These are phyloP conservation scores for Melanargia galathea DNA, from an alignment of 2,888 invertebrate species.

Conservation along the genomic window DNA sequence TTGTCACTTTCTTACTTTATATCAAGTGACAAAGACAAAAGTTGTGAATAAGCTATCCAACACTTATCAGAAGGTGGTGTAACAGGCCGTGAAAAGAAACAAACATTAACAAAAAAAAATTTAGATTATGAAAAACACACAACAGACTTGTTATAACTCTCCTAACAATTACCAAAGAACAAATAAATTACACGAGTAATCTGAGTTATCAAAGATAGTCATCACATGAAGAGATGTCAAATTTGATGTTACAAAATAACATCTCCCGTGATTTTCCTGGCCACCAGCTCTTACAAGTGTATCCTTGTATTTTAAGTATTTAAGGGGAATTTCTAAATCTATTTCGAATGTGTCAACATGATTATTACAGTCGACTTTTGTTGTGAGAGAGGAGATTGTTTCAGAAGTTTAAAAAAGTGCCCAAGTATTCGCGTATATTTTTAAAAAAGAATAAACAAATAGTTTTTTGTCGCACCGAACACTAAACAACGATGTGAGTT, in stretches of 20 bases:
- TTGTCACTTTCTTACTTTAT: too few relatives aligned
- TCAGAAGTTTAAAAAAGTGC: constrained; percentile 16
- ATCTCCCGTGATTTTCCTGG: background rate
- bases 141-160: too few relatives aligned
- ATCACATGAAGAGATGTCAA: too few relatives aligned
- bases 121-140: too few relatives aligned
- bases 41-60: too few relatives aligned
- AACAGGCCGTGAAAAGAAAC: too few relatives aligned
- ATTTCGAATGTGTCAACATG: constrained; percentile 37
- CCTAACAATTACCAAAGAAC: too few relatives aligned
- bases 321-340: constrained; percentile 40
- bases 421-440: constrained; percentile 10
- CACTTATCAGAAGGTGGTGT: too few relatives aligned
- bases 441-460: constrained; percentile 5
- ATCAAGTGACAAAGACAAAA: too few relatives aligned
- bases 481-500: background rate
- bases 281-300: constrained; percentile 2
- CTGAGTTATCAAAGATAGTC: too few relatives aligned
- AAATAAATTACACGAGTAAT: too few relatives aligned
- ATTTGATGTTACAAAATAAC: background rate
- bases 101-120: too few relatives aligned
- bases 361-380: constrained; percentile 25
- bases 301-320: constrained; percentile 41
- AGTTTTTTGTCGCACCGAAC: background rate
- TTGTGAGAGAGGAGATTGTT: constrained; percentile 22